Evolutionary conservation across 2,113 vertebrate genomes (phyloP).

Genomic region (Cynoglossus semilaevis): DNA sequence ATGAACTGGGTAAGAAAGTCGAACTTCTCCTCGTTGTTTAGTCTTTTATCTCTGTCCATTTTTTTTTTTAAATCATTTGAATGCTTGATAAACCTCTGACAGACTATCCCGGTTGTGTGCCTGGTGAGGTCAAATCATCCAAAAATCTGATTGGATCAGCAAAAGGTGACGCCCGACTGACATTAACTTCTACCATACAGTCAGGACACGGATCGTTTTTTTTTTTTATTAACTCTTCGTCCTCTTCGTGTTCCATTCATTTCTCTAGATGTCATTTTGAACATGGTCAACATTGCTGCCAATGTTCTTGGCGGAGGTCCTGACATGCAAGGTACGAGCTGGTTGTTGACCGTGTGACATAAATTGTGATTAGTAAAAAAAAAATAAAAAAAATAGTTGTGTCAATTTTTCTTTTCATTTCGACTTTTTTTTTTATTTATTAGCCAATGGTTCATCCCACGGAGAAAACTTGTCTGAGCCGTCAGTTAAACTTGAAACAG

Average conservation of each 20-base stretch:
- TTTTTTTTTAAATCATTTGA: too few relatives aligned
- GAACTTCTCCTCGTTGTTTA: too few relatives aligned
- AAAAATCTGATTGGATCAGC: conserved; percentile 94
- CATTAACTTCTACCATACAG: neutral
- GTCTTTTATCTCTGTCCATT: too few relatives aligned
- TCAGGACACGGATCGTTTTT: neutral
- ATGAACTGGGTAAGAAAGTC: conserved; percentile 83
- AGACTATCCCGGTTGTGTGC: conserved; percentile 88
- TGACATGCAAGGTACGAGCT: conserved; percentile 68
- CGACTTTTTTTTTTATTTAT: too few relatives aligned
- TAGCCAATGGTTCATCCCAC: conserved; percentile 66
- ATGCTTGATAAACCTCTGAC: neutral
- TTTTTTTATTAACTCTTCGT: conserved; percentile 4
- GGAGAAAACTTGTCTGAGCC: conserved; percentile 61
- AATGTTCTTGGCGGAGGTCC: conserved; percentile 90
- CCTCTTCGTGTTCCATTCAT: conserved; percentile 2
- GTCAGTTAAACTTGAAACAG: conserved; percentile 63
- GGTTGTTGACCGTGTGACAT: neutral
- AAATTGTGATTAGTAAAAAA: neutral
- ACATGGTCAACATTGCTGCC: conserved; percentile 95
- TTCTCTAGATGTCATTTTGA: conserved; percentile 89
- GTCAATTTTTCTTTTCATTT: neutral
- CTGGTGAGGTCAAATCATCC: conserved; percentile 85
- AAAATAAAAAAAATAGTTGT: neutral
- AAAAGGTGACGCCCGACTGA: conserved; percentile 80